A percentile compares a stretch with the other conserved stretches of the same genome.
phyloP scores from a whole-genome alignment of 2,888 invertebrate species.

The Tenthredo scrophulariae region DNA sequence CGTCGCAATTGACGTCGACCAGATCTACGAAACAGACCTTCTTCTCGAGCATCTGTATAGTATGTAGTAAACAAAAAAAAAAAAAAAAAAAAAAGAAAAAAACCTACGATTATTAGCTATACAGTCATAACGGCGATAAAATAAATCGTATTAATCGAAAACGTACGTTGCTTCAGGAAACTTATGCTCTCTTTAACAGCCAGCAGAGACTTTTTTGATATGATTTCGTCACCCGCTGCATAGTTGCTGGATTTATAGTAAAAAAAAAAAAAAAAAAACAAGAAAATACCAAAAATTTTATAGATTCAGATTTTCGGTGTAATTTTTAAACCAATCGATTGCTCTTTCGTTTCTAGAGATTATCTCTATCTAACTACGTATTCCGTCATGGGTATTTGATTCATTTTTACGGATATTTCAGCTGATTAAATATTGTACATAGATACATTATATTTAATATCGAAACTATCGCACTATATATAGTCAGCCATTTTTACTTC shows the following conservation, averaged over 20 bases:
- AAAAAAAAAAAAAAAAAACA: no score
- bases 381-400: no score
- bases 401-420: background rate
- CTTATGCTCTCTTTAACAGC: conserved; percentile 75
- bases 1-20: conserved; percentile 65
- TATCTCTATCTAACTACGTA: no score
- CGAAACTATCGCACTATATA: background rate
- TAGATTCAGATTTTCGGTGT: background rate
- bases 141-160: background rate
- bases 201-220: conserved; percentile 76
- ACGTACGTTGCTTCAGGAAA: conserved; percentile 77
- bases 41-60: conserved; percentile 58
- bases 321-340: background rate
- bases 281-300: background rate
- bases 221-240: conserved; percentile 72
- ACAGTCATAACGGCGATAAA: background rate
- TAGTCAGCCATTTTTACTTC: background rate
- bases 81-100: no score
- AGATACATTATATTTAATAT: background rate
- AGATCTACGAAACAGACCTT: conserved; percentile 69
- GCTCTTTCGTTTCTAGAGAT: no score
- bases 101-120: background rate
- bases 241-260: conserved; percentile 56
- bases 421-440: background rate
- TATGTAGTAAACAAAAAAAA: background rate